phyloP scores from a whole-genome alignment of 1,140 invertebrate genomes.

The Diorhabda sublineata region DNA sequence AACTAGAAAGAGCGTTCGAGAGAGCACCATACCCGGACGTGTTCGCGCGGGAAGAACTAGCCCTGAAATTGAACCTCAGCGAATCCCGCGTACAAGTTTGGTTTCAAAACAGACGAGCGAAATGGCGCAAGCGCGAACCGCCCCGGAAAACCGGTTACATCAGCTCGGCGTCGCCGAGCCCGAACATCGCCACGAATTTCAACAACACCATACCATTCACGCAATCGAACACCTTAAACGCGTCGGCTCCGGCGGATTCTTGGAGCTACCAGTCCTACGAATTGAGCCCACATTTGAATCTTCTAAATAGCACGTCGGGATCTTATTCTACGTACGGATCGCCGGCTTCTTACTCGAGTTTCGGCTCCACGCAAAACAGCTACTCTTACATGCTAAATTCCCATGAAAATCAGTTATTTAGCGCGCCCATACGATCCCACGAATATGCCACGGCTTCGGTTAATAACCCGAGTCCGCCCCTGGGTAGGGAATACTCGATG shows the following conservation, averaged over 20 bases:
- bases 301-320: constrained; percentile 64
- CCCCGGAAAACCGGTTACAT: constrained; percentile 78
- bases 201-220: constrained; percentile 64
- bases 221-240: constrained; percentile 57
- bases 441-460: constrained; percentile 58
- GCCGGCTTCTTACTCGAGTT: constrained; percentile 43
- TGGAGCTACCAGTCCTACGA: constrained; percentile 77
- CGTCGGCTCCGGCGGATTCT: constrained; percentile 64
- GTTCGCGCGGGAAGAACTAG: constrained; percentile 90
- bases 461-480: constrained; percentile 52
- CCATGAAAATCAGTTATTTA: constrained; percentile 62
- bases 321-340: constrained; percentile 60
- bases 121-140: constrained; percentile 97
- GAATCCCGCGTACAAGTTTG: constrained; percentile 93
- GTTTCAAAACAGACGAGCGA: constrained; percentile 93
- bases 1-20: constrained; percentile 90
- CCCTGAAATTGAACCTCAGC: constrained; percentile 82
- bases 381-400: constrained; percentile 66
- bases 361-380: constrained; percentile 50
- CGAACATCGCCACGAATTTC: constrained; percentile 59
- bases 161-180: constrained; percentile 41
- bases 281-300: constrained; percentile 63
- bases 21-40: constrained; percentile 95
- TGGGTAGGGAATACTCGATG: constrained; percentile 63
- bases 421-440: constrained; percentile 55